Percentiles rank a stretch among this genome's conserved stretches.
These are phyloP conservation scores for Cephus rjabovi DNA, from an alignment of 2,888 invertebrate species.

Conservation along the genomic window DNA sequence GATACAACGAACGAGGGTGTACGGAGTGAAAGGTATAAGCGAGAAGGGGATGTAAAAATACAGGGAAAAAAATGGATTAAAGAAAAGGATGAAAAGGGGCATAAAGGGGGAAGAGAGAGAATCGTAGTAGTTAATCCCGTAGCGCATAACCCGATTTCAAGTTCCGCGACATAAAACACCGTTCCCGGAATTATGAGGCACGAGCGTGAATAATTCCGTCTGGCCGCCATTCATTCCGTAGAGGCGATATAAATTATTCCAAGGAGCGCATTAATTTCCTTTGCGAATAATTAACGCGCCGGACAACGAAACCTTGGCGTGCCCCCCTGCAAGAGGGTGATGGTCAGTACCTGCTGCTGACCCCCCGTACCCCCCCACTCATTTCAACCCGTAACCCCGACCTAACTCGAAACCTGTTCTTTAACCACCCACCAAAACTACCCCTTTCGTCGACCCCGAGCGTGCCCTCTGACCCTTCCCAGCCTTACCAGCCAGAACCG, in stretches of 20 bases:
- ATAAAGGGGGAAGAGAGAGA: background rate
- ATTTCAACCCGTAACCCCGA: slow-evolving; percentile 19
- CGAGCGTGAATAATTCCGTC: slow-evolving; percentile 57
- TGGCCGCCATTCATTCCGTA: slow-evolving; percentile 50
- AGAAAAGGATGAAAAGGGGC: slow-evolving; percentile 8
- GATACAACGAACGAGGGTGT: background rate
- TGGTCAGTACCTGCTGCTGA: slow-evolving; percentile 45
- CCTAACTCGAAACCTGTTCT: background rate
- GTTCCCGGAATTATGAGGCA: slow-evolving; percentile 39
- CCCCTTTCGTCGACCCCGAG: slow-evolving; percentile 20
- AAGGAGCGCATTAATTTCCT: slow-evolving; percentile 57
- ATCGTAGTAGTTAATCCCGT: slow-evolving; percentile 11
- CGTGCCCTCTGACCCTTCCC: slow-evolving; percentile 21
- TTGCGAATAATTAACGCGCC: slow-evolving; percentile 60
- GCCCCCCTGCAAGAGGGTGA: slow-evolving; percentile 27
- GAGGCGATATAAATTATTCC: slow-evolving; percentile 53
- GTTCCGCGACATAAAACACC: slow-evolving; percentile 23
- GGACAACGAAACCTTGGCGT: slow-evolving; percentile 50
- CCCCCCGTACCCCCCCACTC: slow-evolving; percentile 26
- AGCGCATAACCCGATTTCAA: slow-evolving; percentile 23
- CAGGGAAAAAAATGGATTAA: slow-evolving; percentile 6
- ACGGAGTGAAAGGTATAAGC: background rate
- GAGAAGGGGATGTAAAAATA: slow-evolving; percentile 1
- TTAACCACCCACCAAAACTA: slow-evolving; percentile 6
- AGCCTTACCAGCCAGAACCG: slow-evolving; percentile 35